These are phyloP conservation scores for Cervus canadensis DNA, from an alignment of 2,113 vertebrate species.

Conservation along the genomic window DNA sequence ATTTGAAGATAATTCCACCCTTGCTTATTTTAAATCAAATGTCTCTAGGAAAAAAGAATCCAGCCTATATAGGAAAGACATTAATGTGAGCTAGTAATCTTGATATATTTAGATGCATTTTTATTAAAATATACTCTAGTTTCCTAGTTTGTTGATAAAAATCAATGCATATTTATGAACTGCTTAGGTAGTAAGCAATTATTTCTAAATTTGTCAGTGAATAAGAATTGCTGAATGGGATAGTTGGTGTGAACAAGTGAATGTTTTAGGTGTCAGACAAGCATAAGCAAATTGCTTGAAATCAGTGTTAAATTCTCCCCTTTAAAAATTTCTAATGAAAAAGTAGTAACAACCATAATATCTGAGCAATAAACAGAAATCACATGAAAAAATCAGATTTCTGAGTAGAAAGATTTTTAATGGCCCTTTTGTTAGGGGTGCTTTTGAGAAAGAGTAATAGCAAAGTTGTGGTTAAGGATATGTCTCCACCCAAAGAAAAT, in stretches of 20 bases:
- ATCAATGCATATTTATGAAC: slow-evolving; percentile 41
- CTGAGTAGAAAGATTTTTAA: background rate
- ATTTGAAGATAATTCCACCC: background rate
- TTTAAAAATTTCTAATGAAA: background rate
- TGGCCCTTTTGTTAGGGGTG: background rate
- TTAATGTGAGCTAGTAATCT: background rate
- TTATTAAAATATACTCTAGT: background rate
- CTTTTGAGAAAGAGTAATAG: background rate
- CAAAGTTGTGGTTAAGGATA: slow-evolving; percentile 5
- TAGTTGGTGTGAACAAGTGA: slow-evolving; percentile 41
- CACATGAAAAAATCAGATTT: background rate
- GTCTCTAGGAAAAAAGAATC: background rate
- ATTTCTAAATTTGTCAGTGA: slow-evolving; percentile 53
- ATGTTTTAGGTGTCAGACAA: slow-evolving; percentile 24
- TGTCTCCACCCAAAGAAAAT: background rate
- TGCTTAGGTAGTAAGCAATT: slow-evolving; percentile 40
- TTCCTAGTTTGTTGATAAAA: slow-evolving; percentile 13
- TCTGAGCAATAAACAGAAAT: background rate
- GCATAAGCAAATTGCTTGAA: background rate
- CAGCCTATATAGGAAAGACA: background rate
- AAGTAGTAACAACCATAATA: slow-evolving; percentile 5
- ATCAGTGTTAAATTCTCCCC: background rate
- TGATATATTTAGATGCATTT: background rate
- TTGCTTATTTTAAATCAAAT: slow-evolving; percentile 20
- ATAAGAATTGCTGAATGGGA: slow-evolving; percentile 31